phyloP scores from a whole-genome alignment of 2,113 vertebrate species.

The Lepus americanus region DNA sequence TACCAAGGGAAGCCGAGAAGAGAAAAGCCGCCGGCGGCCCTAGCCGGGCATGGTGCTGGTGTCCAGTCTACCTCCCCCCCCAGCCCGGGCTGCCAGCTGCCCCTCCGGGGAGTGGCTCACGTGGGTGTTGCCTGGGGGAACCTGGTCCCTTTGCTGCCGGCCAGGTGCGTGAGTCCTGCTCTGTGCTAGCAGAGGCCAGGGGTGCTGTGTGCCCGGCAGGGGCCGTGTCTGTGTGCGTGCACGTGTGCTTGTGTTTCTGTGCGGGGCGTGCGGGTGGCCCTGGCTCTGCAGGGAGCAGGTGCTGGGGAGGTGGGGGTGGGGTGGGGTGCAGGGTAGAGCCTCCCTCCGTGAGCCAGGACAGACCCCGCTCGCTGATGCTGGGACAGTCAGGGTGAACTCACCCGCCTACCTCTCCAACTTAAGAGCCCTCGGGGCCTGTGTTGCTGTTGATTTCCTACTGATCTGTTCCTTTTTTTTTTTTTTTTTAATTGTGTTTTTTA shows the following conservation, averaged over 20 bases:
- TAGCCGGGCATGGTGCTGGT: constrained; percentile 30
- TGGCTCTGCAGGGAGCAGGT: constrained; percentile 37
- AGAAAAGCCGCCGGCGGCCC: not conserved
- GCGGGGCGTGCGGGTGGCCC: not conserved
- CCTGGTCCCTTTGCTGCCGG: constrained; percentile 4
- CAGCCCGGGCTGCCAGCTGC: not conserved
- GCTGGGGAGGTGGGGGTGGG: not conserved
- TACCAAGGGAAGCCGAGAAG: constrained; percentile 78
- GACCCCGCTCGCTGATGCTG: constrained; percentile 38
- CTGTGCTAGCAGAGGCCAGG: not conserved
- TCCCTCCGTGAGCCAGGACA: constrained; percentile 31
- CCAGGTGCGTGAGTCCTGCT: not conserved
- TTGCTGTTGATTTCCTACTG: constrained; percentile 80
- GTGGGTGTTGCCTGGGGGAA: not conserved
- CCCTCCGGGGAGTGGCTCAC: not conserved
- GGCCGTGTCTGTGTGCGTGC: not conserved
- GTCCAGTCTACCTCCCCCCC: constrained; percentile 71
- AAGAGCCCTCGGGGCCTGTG: constrained; percentile 73
- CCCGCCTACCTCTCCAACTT: constrained; percentile 75
- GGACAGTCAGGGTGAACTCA: constrained; percentile 72
- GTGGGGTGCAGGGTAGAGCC: not conserved
- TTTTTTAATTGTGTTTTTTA: constrained; percentile 64
- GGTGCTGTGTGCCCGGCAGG: not conserved
- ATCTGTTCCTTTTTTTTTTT: constrained; percentile 60
- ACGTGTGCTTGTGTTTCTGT: constrained; percentile 63